Evolutionary conservation across 2,888 invertebrate species (phyloP), one percentile per base, ranked within the genome.

Genomic region (Archips xylosteana): DNA sequence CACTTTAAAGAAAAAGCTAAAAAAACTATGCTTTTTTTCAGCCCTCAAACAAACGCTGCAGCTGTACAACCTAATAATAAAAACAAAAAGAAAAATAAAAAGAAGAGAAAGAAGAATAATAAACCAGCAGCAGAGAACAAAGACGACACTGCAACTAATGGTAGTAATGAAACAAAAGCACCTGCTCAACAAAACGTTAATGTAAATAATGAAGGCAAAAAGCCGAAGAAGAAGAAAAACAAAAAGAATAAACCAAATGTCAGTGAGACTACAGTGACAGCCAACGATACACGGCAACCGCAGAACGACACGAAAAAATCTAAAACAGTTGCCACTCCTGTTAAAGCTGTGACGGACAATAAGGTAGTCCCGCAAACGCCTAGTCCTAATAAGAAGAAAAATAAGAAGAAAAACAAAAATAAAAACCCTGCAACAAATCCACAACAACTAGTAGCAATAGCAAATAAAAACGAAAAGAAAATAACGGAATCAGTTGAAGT

Each of bases 401-500:
- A 84, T 57, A 85, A 83, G 57, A 83, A 81, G 66, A 85, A 84
- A 64, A 82, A 81, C 8, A 78, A 77, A 74, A 78, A 80, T 51
- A 77, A 81, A 71, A 76, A 77, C 47, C 71, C 75, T 34, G 67
- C 64, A 69, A 63, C 61, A 42, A 34, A 54, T 62, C 3, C 59
- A 42, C 73, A 23, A 54, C 67, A 72, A 54, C 68, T 61, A 73
- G 60, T 34, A 62, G 63, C n/a, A 69, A 23, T 34, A 78, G 64
- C 59, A 66, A 69, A 47, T 70, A 80, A 70, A 54, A 80, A 72
- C 63, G 77, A 76, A 69, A 74, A 62, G 42, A 80, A 78, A 81
- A 79, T 92, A 6, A 85, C 89, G 12, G 87, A 89, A 66, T 83
- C 84, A 42, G 65, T 88, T 0, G 87, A 89, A 80, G 81, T 84